A percentile compares a stretch with the other conserved stretches of the same genome.
Conservation (phyloP, 2,797 vertebrate genomes). For the Atherinosoma microstoma region DNA sequence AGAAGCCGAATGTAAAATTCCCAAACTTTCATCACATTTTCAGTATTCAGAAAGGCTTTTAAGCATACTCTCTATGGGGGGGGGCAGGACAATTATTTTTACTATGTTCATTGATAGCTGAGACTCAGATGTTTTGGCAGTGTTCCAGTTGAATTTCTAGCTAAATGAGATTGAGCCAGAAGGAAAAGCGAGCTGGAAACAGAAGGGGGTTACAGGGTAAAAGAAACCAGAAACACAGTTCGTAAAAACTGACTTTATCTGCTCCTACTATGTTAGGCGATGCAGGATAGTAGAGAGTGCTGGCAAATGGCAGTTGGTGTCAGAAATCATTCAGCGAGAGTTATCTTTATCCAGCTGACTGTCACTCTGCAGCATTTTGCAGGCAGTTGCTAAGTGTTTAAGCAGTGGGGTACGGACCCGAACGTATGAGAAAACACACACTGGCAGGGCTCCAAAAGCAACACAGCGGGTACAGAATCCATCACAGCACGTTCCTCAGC, state of each 20-base stretch:
- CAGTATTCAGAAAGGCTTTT: slow-evolving; percentile 51
- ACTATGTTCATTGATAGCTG: slow-evolving; percentile 64
- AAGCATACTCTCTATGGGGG: slow-evolving; percentile 52
- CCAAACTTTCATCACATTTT: slow-evolving; percentile 63
- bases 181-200: slow-evolving; percentile 67
- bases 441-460: slow-evolving; percentile 76
- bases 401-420: slow-evolving; percentile 54
- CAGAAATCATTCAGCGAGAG: slow-evolving; percentile 68
- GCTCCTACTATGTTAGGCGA: slow-evolving; percentile 55
- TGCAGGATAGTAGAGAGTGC: slow-evolving; percentile 55
- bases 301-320: slow-evolving; percentile 69
- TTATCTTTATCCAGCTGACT: slow-evolving; percentile 67
- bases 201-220: slow-evolving; percentile 39
- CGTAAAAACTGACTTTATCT: slow-evolving; percentile 72
- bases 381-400: slow-evolving; percentile 56
- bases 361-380: slow-evolving; percentile 47
- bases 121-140: slow-evolving; percentile 65
- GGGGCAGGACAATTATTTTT: slow-evolving; percentile 69
- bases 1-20: slow-evolving; percentile 53
- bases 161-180: slow-evolving; percentile 63
- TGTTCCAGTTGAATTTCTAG: slow-evolving; percentile 56
- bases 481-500: slow-evolving; percentile 64
- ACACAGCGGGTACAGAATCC: slow-evolving; percentile 76
- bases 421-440: slow-evolving; percentile 72
- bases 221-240: slow-evolving; percentile 68